Evolutionary conservation across 2,888 invertebrate genomes (phyloP).

Genomic region (Acleris literana): DNA sequence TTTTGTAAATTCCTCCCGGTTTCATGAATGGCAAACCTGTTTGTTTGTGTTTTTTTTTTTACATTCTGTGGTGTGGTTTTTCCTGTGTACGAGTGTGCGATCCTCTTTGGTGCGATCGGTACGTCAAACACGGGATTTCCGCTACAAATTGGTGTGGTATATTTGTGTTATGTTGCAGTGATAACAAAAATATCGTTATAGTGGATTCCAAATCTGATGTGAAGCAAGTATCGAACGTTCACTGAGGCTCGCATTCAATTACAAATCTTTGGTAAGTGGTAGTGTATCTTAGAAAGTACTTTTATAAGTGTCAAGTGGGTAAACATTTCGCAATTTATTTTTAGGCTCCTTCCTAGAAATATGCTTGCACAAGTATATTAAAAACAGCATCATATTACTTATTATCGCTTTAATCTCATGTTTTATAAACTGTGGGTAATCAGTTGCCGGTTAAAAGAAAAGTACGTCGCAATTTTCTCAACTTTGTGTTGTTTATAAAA

Average conservation of each 20-base stretch:
- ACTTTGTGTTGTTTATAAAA: constrained; percentile 8
- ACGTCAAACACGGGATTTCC: constrained; percentile 31
- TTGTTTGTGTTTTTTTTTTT: constrained; percentile 25
- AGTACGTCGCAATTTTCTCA: constrained; percentile 18
- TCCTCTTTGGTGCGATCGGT: background rate
- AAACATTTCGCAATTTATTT: constrained; percentile 50
- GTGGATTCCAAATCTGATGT: constrained; percentile 18
- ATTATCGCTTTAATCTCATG: background rate
- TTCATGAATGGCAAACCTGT: constrained; percentile 16
- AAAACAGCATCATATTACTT: constrained; percentile 10
- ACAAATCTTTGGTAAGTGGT: constrained; percentile 20
- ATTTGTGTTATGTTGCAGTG: constrained; percentile 19
- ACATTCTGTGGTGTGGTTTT: constrained; percentile 29
- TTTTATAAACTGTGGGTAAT: background rate
- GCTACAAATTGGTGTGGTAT: constrained; percentile 9
- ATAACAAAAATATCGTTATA: constrained; percentile 23
- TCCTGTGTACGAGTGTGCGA: background rate
- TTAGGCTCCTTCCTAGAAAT: constrained; percentile 40
- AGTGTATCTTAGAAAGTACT: constrained; percentile 3
- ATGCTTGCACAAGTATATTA: constrained; percentile 24
- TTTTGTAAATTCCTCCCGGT: background rate
- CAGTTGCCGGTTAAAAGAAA: constrained; percentile 3
- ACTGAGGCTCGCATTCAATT: constrained; percentile 10
- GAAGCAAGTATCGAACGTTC: background rate
- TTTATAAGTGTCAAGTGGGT: constrained; percentile 33